A percentile compares a stretch with the other conserved stretches of the same genome.
These are phyloP conservation scores for Drosophila punjabiensis DNA, from an alignment of 1,140 invertebrate species.

Conservation along the genomic window DNA sequence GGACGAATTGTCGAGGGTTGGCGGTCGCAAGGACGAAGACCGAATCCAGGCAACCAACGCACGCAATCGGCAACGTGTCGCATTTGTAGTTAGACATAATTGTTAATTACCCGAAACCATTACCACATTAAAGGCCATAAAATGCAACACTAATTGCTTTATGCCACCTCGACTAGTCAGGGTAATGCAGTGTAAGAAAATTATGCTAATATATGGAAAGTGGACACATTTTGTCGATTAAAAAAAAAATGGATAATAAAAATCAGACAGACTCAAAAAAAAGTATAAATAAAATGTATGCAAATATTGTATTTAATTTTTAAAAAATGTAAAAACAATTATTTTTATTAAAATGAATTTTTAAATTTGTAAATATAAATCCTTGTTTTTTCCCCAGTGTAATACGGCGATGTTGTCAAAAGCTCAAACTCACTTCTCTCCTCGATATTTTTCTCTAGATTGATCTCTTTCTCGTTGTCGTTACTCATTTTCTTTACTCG, in stretches of 20 bases:
- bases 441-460: too few relatives aligned
- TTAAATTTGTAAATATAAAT: too few relatives aligned
- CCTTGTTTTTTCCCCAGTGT: too few relatives aligned
- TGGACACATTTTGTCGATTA: neutral
- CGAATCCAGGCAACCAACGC: constrained; percentile 35
- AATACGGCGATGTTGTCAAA: too few relatives aligned
- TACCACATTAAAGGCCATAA: constrained; percentile 84
- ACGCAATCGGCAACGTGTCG: constrained; percentile 81
- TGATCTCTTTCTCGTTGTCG: neutral
- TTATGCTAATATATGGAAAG: neutral
- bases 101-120: constrained; percentile 83
- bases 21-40: constrained; percentile 7
- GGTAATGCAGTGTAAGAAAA: constrained; percentile 18
- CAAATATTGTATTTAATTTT: too few relatives aligned
- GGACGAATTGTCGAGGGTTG: neutral
- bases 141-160: constrained; percentile 83
- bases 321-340: too few relatives aligned
- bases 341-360: too few relatives aligned
- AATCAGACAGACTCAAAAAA: too few relatives aligned
- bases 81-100: constrained; percentile 84
- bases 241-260: too few relatives aligned
- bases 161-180: constrained; percentile 56
- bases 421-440: too few relatives aligned
- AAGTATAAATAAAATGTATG: too few relatives aligned
- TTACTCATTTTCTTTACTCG: neutral